These are phyloP conservation scores for Alentia gelatinosa DNA, from an alignment of 2,888 invertebrate species.

Conservation along the genomic window DNA sequence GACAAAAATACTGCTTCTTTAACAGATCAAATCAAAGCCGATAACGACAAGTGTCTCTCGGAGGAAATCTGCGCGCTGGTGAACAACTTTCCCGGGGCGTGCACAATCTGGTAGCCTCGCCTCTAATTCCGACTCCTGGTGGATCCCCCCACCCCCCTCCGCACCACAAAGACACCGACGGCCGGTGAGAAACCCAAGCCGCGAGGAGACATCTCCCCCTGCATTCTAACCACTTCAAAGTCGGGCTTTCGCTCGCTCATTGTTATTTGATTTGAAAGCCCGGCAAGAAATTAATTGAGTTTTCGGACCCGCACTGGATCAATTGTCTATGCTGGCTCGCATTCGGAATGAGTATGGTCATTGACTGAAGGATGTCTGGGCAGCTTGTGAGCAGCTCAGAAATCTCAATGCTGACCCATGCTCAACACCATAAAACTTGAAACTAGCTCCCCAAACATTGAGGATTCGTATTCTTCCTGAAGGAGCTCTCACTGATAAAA, in stretches of 20 bases:
- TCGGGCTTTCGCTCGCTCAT: neutral
- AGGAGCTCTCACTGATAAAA: too few species aligned
- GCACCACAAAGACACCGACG: neutral
- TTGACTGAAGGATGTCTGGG: too few species aligned
- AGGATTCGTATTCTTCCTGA: too few species aligned
- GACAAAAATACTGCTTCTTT: neutral
- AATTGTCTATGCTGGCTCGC: neutral
- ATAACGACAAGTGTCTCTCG: neutral
- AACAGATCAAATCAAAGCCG: neutral
- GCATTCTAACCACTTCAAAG: neutral
- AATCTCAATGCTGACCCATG: too few species aligned
- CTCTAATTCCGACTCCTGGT: neutral
- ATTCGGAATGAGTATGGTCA: neutral
- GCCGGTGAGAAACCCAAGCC: neutral
- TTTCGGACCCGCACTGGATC: neutral
- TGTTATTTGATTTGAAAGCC: conserved; percentile 10
- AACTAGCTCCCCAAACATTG: too few species aligned
- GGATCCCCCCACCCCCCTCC: neutral
- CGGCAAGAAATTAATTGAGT: conserved; percentile 9
- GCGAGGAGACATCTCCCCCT: neutral
- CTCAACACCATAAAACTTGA: too few species aligned
- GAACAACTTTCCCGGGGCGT: neutral
- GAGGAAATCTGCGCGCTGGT: neutral
- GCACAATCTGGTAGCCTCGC: neutral
- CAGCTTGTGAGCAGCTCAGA: too few species aligned